Base-by-base conservation (phyloP, 2,888 invertebrate species). In the Agelastica alni region DNA sequence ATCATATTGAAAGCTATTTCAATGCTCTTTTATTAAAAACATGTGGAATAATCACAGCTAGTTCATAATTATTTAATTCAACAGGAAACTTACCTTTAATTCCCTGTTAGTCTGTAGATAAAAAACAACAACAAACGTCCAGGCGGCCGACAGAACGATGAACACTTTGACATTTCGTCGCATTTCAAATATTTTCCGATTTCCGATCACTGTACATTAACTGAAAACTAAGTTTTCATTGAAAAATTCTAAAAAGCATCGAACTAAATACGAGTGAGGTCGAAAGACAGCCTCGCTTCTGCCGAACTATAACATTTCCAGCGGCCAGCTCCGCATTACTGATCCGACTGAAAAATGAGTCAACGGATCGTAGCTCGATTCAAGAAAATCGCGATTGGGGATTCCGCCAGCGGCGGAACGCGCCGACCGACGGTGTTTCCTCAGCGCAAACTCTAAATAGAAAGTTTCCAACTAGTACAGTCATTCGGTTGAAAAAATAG, bases 51-150 rank as follows among this genome's bases (percentile, higher is more conserved):
- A n/a, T n/a, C n/a, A n/a, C n/a, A n/a, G n/a, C n/a, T n/a, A n/a
- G n/a, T n/a, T n/a, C n/a, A n/a, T n/a, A n/a, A n/a, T n/a, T n/a
- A n/a, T n/a, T n/a, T n/a, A n/a, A n/a, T n/a, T n/a, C 6, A 32
- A 32, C 26, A 36, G 13, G 14, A 36, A 54, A 56, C 75, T 70
- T 74, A 82, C 83, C 81, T 83, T 83, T 56, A 75, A 76, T 64
- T 81, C 81, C 64, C 78, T 76, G 59, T 80, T 79, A 52, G 80
- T 79, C 73, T 83, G 83, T 59, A 83, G 78, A 71, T 84, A 84
- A 77, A 83, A 84, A 75, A 84, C 79, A 70, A 84, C 81, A 66
- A 80, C 82, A 74, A 82, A 83, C 81, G 84, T 83, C 84, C 84
- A 84, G 63, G 81, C 80, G 74, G 81, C 79, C 64, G 82, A 83